Evolutionary conservation across 30 jellyfish, hydroid and myxozoan species (phyloP).

Genomic region (Cassiopea andromeda): DNA sequence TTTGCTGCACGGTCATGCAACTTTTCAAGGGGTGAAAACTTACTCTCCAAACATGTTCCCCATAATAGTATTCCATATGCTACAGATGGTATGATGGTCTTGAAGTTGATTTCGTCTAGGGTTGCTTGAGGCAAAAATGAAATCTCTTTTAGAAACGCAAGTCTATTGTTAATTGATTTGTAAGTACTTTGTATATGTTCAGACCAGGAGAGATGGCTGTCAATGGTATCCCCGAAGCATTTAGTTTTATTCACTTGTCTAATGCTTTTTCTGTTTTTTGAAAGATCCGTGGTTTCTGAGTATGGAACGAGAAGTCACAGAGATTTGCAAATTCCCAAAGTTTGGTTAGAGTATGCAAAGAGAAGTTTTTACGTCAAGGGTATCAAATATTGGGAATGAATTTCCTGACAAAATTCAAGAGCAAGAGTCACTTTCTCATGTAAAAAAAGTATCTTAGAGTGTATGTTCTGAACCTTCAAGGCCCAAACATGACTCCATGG

Average conservation of each 20-base stretch:
- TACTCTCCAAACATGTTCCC: neutral
- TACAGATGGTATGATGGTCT: neutral
- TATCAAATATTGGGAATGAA: too few species aligned
- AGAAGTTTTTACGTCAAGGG: too few species aligned
- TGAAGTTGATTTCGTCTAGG: neutral
- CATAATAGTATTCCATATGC: neutral
- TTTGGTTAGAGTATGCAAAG: too few species aligned
- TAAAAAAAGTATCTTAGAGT: too few species aligned
- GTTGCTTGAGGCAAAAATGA: neutral
- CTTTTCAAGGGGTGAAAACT: neutral
- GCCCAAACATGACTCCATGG: too few species aligned
- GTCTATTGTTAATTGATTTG: neutral
- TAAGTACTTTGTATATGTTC: neutral
- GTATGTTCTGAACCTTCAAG: too few species aligned
- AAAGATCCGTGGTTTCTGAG: too few species aligned
- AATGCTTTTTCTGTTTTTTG: neutral
- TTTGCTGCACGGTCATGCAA: neutral
- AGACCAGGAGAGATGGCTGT: slow-evolving; percentile 1
- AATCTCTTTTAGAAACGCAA: neutral
- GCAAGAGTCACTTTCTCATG: too few species aligned
- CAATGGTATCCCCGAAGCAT: neutral
- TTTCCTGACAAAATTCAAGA: too few species aligned
- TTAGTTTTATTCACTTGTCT: neutral
- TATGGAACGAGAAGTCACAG: too few species aligned
- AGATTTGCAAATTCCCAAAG: too few species aligned